These are phyloP conservation scores for Brachypodius melanocephalos DNA, from an alignment of 2,113 vertebrate genomes.

Conservation along the genomic window DNA sequence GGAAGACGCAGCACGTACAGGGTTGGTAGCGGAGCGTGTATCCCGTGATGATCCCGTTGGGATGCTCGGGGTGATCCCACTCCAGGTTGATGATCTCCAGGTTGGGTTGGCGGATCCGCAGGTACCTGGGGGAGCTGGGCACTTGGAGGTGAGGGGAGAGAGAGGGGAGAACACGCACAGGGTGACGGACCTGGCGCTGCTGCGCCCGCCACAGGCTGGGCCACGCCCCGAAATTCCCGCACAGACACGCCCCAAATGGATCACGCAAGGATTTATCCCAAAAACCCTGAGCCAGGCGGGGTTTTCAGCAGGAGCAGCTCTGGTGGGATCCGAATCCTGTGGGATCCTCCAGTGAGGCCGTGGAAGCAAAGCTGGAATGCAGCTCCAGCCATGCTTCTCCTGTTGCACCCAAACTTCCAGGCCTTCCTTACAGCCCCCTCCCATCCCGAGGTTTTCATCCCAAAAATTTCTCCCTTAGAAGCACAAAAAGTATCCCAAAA, in stretches of 20 bases:
- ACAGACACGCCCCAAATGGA: accelerated
- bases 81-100: conserved; percentile 82
- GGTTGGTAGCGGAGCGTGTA: conserved; percentile 86
- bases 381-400: neutral
- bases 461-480: neutral
- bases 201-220: neutral
- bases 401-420: accelerated
- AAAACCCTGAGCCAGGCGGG: neutral
- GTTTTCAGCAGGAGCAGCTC: neutral
- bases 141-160: conserved; percentile 71
- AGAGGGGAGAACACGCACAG: conserved; percentile 31
- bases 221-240: accelerated
- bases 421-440: accelerated
- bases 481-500: no score
- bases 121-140: conserved; percentile 85
- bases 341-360: no score
- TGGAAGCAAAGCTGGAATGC: no score
- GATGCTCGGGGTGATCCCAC: conserved; percentile 92
- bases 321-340: neutral
- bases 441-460: neutral
- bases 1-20: conserved; percentile 72
- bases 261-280: neutral
- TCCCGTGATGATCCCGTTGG: conserved; percentile 89
- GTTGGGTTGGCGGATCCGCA: conserved; percentile 84
- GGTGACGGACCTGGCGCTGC: neutral